Percentiles rank a stretch among this genome's conserved stretches.
Evolutionary conservation across 1,140 invertebrate genomes (phyloP).

Genomic region (Callitettix versicolor): DNA sequence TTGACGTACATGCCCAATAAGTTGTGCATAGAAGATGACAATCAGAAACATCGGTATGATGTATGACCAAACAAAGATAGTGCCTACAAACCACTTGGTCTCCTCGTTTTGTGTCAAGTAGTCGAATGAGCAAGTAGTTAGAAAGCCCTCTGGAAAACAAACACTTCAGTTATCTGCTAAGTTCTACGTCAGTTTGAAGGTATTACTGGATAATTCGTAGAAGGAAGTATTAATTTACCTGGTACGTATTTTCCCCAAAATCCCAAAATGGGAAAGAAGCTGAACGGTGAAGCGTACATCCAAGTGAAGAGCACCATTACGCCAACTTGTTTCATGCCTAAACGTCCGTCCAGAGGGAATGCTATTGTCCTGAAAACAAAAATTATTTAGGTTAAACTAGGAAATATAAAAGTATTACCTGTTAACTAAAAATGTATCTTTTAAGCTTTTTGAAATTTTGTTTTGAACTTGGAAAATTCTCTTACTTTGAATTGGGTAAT

Average conservation of each 20-base stretch:
- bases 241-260: slow-evolving; percentile 46
- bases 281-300: slow-evolving; percentile 60
- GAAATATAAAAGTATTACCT: too few relatives aligned
- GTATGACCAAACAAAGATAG: slow-evolving; percentile 60
- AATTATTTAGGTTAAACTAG: too few relatives aligned
- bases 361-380: slow-evolving; percentile 49
- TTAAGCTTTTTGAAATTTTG: too few relatives aligned
- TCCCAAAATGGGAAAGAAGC: slow-evolving; percentile 54
- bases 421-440: too few relatives aligned
- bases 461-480: too few relatives aligned
- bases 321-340: slow-evolving; percentile 51
- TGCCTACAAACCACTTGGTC: slow-evolving; percentile 52
- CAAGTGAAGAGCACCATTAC: slow-evolving; percentile 52
- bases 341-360: slow-evolving; percentile 58
- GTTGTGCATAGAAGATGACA: slow-evolving; percentile 54
- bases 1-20: slow-evolving; percentile 55
- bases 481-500: too few relatives aligned
- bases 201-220: too few relatives aligned
- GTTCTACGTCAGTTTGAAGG: too few relatives aligned
- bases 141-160: slow-evolving; percentile 51
- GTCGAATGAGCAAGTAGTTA: slow-evolving; percentile 66
- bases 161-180: too few relatives aligned
- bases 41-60: slow-evolving; percentile 54
- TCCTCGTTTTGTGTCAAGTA: slow-evolving; percentile 57
- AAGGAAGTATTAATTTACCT: too few relatives aligned